These are phyloP conservation scores for Theristicus caerulescens DNA, from an alignment of 2,113 vertebrate species.

Conservation along the genomic window DNA sequence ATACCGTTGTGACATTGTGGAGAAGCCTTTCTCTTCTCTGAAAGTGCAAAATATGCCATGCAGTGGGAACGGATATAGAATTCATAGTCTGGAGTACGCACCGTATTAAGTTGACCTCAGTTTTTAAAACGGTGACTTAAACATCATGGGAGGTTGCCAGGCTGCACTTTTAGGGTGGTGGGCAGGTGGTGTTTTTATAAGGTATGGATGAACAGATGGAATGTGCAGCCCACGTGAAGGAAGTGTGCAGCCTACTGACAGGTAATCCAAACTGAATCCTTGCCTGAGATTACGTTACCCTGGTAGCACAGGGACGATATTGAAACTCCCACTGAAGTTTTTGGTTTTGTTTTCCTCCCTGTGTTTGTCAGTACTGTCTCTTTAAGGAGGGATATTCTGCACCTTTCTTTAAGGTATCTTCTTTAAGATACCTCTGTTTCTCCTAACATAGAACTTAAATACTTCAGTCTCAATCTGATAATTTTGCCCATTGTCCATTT, in stretches of 20 bases:
- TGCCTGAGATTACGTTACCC: accelerated
- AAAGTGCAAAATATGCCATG: accelerated
- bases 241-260: background rate
- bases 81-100: background rate
- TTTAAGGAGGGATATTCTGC: background rate
- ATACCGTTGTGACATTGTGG: background rate
- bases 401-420: background rate
- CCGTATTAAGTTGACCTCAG: background rate
- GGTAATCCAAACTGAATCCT: background rate
- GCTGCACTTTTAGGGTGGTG: background rate
- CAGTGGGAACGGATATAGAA: background rate
- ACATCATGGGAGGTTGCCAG: background rate
- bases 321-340: too few relatives aligned
- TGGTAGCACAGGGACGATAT: accelerated
- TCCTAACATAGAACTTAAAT: background rate
- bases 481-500: background rate
- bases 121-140: background rate
- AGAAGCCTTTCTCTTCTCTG: background rate
- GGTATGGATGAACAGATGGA: background rate
- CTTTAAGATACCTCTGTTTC: background rate
- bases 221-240: background rate
- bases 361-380: too few relatives aligned
- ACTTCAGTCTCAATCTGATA: accelerated
- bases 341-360: background rate
- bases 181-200: background rate